Evolutionary conservation across 2,797 vertebrate genomes (phyloP), one percentile per base, ranked within the genome.

Genomic region (Neosilurus hyrtlii): DNA sequence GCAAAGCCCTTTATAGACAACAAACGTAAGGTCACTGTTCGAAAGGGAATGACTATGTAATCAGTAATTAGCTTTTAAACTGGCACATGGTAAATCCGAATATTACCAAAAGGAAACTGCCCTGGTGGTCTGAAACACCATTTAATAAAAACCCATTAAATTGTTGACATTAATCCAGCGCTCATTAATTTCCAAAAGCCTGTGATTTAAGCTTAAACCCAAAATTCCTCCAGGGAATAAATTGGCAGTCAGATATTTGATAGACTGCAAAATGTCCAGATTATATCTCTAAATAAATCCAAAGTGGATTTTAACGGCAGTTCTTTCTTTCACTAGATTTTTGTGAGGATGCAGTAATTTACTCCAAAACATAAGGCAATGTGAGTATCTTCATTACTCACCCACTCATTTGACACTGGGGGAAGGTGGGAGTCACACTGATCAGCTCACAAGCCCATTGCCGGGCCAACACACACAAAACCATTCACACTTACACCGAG

Each of bases 161-260:
- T 11, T 71, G 22, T 51, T 51, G 5, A 71, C 43, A 49, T 67
- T 56, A 18, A 30, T 54, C 51, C 18, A 20, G 56, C 15, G 20
- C 9, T 56, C 51, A 11, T 10, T n/a, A 7, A 12, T 71, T 71
- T 51, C 3, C 11, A 71, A 20, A 70, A 43, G 66, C 35, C 35
- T 49, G 20, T 2, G 18, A 49, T 1, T 67, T 67, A 12, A 43
- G 37, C 49, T 5, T 49, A 10, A n/a, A 70, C 22, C 20, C 12
- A 20, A 49, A 68, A 20, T 9, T 11, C 10, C 68, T n/a, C 68
- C 43, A n/a, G 5, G 11, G 68, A 51, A 51, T 22, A 71, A 51
- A n/a, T n/a, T 71, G 37, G 68, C 68, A 71, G 68, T 49, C 43
- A 71, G 68, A 71, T n/a, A 70, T 70, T 49, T n/a, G 18, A 49